Base-by-base conservation (phyloP, 2,888 invertebrate species). In the Ophion ventricosus region DNA sequence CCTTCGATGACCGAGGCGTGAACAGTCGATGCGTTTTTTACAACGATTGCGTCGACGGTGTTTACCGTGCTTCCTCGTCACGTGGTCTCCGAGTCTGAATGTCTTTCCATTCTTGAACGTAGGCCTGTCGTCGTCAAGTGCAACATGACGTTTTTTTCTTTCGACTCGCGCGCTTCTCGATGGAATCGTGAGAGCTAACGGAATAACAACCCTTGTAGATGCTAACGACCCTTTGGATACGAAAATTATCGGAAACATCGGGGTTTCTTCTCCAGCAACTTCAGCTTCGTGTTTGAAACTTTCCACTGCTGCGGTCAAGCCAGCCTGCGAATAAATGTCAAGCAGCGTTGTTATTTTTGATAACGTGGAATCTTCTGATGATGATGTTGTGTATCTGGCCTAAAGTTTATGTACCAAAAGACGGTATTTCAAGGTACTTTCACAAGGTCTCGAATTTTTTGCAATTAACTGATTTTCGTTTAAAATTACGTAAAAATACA, bases 1-100 rank as follows among this genome's bases (percentile, higher is more conserved):
- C 8, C 63, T 54, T 23, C 35, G 82, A 72, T 59, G 49, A 43
- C 4, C 69, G 23, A 35, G 43, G 1, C 84, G 87, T 10, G 63
- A 67, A 64, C 89, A 89, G 17, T 80, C 75, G 1, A 83, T 67
- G 17, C 83, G 87, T 73, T 82, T 86, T 73, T 72, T 87, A 49
- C 88, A 90, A 8, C 85, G 85, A 25, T 87, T 87, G 56, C 87
- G 87, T 66, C 86, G 88, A 54, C 88, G 88, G 64, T 84, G 85
- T 56, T 82, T 90, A 63, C 85, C 72, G 49, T 86, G 86, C 17
- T 88, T 86, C 54, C 77, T 80, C 8, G 86, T 76, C 7, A 70
- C 70, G 64, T 26, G n/a, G 20, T n/a, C 57, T 0, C 54, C 59
- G 59, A 35, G n/a, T 11, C 40, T 59, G 49, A 49, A 57, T 29